Conservation (phyloP, 2,888 invertebrate species). For the Baronia brevicornis region DNA sequence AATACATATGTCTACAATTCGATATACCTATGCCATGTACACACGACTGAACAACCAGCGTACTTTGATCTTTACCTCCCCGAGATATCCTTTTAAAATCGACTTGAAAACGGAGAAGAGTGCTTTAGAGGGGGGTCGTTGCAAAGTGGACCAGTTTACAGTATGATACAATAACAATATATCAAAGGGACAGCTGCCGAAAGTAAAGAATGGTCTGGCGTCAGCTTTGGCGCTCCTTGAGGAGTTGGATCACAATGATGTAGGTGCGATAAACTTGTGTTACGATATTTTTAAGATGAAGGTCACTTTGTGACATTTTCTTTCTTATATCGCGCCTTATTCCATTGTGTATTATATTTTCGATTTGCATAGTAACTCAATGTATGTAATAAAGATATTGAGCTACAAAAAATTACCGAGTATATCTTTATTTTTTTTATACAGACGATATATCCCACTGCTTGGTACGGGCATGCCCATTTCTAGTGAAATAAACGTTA, state of each 20-base stretch:
- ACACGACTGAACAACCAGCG: slow-evolving; percentile 20
- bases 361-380: no score
- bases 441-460: no score
- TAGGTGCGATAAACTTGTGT: neutral
- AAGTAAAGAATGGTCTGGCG: slow-evolving; percentile 41
- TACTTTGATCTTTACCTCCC: slow-evolving; percentile 13
- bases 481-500: no score
- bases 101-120: slow-evolving; percentile 3
- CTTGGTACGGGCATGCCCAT: no score
- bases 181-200: slow-evolving; percentile 43
- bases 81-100: slow-evolving; percentile 7
- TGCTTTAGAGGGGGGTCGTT: slow-evolving; percentile 16
- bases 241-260: slow-evolving; percentile 23
- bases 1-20: slow-evolving; percentile 25
- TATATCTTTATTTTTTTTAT: no score
- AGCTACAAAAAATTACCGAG: no score
- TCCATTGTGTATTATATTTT: no score
- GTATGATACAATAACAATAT: slow-evolving; percentile 43
- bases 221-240: slow-evolving; percentile 27
- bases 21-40: no score
- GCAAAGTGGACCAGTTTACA: slow-evolving; percentile 21
- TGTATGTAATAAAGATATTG: no score
- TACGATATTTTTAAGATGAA: neutral
- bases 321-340: no score
- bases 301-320: no score